phyloP scores from a whole-genome alignment of 2,113 vertebrate genomes.

The Gnathonemus longibarbis region DNA sequence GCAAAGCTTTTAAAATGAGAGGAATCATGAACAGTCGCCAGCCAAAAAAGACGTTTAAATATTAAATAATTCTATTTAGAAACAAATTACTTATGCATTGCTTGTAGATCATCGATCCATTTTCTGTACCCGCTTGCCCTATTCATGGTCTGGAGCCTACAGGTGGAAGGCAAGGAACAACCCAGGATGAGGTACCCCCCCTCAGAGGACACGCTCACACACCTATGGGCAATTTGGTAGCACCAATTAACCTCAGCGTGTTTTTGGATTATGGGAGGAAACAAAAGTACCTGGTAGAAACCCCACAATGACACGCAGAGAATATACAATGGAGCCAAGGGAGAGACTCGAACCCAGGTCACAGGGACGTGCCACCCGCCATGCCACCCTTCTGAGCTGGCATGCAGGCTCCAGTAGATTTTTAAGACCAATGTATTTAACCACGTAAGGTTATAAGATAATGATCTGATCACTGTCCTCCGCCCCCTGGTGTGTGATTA shows the following conservation, averaged over 20 bases:
- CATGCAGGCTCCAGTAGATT: neutral
- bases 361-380: neutral
- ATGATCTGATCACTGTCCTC: neutral
- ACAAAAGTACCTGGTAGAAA: neutral
- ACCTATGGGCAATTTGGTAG: neutral
- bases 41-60: neutral
- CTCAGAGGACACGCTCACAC: neutral
- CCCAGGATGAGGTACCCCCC: neutral
- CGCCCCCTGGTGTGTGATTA: neutral
- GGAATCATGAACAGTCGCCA: neutral
- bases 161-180: neutral
- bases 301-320: neutral
- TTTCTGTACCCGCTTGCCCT: neutral
- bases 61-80: neutral
- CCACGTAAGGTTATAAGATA: neutral
- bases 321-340: neutral
- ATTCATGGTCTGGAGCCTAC: neutral
- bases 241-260: neutral
- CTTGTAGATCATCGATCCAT: neutral
- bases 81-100: neutral
- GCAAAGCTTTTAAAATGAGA: neutral
- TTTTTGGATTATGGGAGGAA: neutral
- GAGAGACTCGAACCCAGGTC: neutral
- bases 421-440: neutral
- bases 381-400: neutral